Evolutionary conservation across 2,113 vertebrate species (phyloP), one percentile per base, ranked within the genome.

Genomic region (Aleadryas rufinucha): DNA sequence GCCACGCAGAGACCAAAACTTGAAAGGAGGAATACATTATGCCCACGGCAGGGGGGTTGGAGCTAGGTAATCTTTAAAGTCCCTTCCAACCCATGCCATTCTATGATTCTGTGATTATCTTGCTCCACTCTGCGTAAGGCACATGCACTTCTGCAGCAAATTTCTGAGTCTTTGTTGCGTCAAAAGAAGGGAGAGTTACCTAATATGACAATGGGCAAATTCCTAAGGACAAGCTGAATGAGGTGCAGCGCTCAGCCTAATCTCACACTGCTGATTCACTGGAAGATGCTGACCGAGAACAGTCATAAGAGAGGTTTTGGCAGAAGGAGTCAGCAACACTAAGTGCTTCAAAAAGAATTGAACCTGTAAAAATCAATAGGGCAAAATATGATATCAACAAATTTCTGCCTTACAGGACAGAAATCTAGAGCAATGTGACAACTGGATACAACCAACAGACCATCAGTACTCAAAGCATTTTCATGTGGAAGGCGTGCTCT

Each of bases 181-280:
- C 54, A 61, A 57, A 93, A 84, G 47, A 66, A 83, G 37, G 42
- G 9, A 87, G 16, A 56, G 19, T 37, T 94, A 85, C 35, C 8
- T 68, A 61, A 18, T 16, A 61, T 21, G 35, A 69, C 54, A 87
- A 61, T 23, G 39, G 52, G 19, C 16, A 65, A 89, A 75, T 14
- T 37, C 27, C 57, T 84, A 72, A 83, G 78, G 54, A 72, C 53
- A 77, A 69, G 28, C 35, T 86, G 76, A 89, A 90, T 59, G 72
- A 89, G 31, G 20, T 33, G 16, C 27, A 49, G 63, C 0, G 0
- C 19, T 65, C 86, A 92, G 69, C 56, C 33, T 64, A 54, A 65
- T 12, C 37, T 39, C 66, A 35, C n/a, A 27, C 7, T 92, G 85
- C 90, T 96, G 89, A 96, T 91, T 93, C 90, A 95, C 42, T 84